These are phyloP conservation scores for Polietes domitor DNA, from an alignment of 2,888 invertebrate genomes.

Conservation along the genomic window DNA sequence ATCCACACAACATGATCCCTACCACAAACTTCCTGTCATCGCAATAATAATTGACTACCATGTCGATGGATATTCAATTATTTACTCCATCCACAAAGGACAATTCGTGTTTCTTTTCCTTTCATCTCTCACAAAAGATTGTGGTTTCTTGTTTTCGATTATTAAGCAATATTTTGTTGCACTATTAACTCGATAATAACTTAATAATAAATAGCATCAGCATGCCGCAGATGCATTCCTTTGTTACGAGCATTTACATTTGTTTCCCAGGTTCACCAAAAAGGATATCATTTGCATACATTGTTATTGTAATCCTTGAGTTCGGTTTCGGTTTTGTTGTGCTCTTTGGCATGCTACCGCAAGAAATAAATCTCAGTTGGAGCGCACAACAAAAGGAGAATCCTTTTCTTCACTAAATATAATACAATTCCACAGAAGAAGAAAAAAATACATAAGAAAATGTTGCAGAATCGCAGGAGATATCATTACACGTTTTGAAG, in stretches of 20 bases:
- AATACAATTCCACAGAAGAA: slow-evolving; percentile 3
- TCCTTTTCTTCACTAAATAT: slow-evolving; percentile 7
- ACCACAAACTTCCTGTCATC: too few relatives aligned
- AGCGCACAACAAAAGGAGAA: slow-evolving; percentile 49
- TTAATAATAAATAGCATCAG: slow-evolving; percentile 47
- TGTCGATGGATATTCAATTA: too few relatives aligned
- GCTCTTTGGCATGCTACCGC: slow-evolving; percentile 53
- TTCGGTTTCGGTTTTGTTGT: slow-evolving; percentile 25
- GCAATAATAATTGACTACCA: too few relatives aligned
- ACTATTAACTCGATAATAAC: slow-evolving; percentile 53
- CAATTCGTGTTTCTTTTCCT: neutral
- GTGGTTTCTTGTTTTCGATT: slow-evolving; percentile 34
- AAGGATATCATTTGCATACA: slow-evolving; percentile 66
- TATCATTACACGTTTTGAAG: slow-evolving; percentile 30
- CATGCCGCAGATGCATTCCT: slow-evolving; percentile 13
- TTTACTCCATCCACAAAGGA: neutral
- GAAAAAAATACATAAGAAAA: neutral
- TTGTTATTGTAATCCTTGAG: slow-evolving; percentile 38
- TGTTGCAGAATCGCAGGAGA: neutral
- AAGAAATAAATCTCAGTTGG: slow-evolving; percentile 59
- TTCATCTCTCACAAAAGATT: neutral
- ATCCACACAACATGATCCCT: too few relatives aligned
- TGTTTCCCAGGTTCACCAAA: slow-evolving; percentile 35
- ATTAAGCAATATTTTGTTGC: slow-evolving; percentile 39
- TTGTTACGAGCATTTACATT: neutral